Base-by-base conservation (phyloP, 2,113 vertebrate species). In the Epinephelus moara region DNA sequence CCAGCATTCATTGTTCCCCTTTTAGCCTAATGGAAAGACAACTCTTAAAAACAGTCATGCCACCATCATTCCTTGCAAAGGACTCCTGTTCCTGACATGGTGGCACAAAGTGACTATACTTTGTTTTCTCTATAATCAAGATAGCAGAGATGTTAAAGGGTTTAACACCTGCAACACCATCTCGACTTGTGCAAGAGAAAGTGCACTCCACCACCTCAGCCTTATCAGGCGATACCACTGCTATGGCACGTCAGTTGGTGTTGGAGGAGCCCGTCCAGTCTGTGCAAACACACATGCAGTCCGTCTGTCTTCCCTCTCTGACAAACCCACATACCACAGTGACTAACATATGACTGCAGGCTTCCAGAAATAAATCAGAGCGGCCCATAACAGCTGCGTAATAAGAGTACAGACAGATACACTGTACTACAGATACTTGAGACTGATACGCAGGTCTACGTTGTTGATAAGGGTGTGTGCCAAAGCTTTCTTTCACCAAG, bases 351-450 rank as follows among this genome's bases (percentile, higher is more conserved):
- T 85, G 88, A 94, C 81, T 85, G 85, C 71, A 76, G 85, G 82
- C 68, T 70, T 91, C 92, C 89, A 90, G 78, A 93, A 93, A 94
- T 93, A 94, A 86, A 91, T 67, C 50, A 10, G 30, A 56, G 81
- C 42, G 17, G 80, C 53, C 64, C 66, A 57, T 42, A 85, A 45
- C 81, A 92, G 91, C 91, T 93, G 88, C 78, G 68, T 53, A 33
- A 42, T 7, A 66, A 60, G 40, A 37, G 52, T 12, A 76, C 75
- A 77, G 60, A 64, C 69, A 79, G 66, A 87, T 50, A 52, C 59
- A 82, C 78, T 80, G 60, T 66, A 80, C 57, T 62, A 62, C 56
- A 68, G 21, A 85, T 62, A 55, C 45, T 72, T 45, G 69, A 80
- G 37, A 81, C 33, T 70, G 81, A 77, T 37, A 62, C 21, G 70